A percentile compares a stretch with the other conserved stretches of the same genome.
phyloP scores from a whole-genome alignment of 2,113 vertebrate genomes.

The Turdus rufiventris region DNA sequence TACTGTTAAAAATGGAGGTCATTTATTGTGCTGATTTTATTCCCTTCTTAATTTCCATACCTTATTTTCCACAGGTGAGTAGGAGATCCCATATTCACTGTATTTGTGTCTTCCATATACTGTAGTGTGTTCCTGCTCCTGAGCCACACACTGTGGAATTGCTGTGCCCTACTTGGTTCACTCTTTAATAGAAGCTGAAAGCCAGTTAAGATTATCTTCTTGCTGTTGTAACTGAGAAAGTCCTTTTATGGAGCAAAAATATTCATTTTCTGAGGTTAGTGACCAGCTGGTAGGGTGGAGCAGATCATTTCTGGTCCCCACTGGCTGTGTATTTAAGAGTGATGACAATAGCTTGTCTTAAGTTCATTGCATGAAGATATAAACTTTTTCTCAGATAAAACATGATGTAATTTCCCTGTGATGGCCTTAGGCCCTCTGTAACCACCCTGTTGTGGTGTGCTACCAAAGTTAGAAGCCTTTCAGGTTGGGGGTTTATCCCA shows the following conservation, averaged over 20 bases:
- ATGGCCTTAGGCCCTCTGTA: neutral
- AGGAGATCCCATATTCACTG: neutral
- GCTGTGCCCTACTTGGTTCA: neutral
- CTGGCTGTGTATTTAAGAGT: neutral
- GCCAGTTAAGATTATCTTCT: neutral
- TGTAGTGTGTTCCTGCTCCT: neutral
- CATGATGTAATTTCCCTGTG: neutral
- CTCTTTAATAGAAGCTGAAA: neutral
- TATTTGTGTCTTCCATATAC: neutral
- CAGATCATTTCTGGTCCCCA: neutral
- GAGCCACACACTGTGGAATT: neutral
- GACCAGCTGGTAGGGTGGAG: neutral
- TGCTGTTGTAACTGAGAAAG: neutral
- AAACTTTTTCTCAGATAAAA: neutral
- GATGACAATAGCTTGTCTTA: neutral
- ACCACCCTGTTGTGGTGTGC: neutral
- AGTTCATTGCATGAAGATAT: neutral
- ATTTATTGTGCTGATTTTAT: neutral
- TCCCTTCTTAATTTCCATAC: neutral
- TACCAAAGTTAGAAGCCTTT: slow-evolving; percentile 41
- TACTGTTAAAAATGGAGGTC: neutral
- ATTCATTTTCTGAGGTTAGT: neutral
- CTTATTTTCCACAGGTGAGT: neutral
- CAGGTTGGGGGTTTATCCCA: neutral
- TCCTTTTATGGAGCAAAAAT: neutral